Evolutionary conservation across 2,888 invertebrate genomes (phyloP), one percentile per base, ranked within the genome.

Genomic region (Dicyrtoma fusca): DNA sequence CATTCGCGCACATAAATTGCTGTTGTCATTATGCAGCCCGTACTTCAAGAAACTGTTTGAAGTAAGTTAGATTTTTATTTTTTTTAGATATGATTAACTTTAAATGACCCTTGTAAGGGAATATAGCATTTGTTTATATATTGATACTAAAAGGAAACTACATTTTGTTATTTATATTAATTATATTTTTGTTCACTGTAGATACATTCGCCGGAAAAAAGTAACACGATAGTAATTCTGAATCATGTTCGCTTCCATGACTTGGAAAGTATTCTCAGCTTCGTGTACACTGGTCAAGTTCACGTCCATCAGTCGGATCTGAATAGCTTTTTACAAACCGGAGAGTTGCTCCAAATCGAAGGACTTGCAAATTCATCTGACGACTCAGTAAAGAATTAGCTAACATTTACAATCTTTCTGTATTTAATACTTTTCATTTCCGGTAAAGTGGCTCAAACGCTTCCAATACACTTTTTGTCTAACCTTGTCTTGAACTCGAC

Each of bases 231-330:
- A 45, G 74, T 74, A 3, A 71, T 79, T 34, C 19, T 74, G n/a
- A 76, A 76, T 10, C 68, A 76, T 66, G 72, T 80, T 0, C 69
- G 71, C 10, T 79, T 79, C 55, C 71, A 65, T 59, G 80, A 80
- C 61, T 69, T 80, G 44, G 74, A 77, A 49, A 75, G 74, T 25
- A 59, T 80, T 0, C 49, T 80, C 2, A 68, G 63, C 10, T 80
- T 78, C 62, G 72, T 78, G 6, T 80, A 80, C 62, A 72, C 77
- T 59, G 80, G 80, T 11, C 71, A 77, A 72, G 78, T 77, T 0
- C 75, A 78, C n/a, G 73, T 80, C 0, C 72, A 73, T 44, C 75
- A 77, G 59, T 44, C 70, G 0, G 78, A 78, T 13, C 71, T 80
- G 0, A 69, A 64, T 11, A 72, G 69, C 19, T 80, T 80, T 42